These are phyloP conservation scores for Arothron firmamentum DNA, from an alignment of 2,113 vertebrate species.

Conservation along the genomic window DNA sequence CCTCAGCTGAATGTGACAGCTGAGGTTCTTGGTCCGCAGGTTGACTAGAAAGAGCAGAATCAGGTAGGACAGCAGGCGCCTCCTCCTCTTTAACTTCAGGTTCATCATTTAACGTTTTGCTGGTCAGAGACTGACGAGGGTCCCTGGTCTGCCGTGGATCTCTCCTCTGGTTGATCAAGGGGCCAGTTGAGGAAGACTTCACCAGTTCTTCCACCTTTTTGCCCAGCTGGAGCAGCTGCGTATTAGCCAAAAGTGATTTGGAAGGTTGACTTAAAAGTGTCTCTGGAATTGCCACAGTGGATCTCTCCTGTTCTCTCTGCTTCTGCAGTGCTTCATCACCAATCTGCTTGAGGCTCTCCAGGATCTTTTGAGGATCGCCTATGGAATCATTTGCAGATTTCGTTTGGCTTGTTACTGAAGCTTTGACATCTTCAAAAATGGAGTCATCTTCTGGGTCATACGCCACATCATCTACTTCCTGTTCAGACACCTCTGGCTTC, in stretches of 20 bases:
- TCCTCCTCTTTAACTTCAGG: slow-evolving; percentile 53
- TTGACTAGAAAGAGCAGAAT: slow-evolving; percentile 18
- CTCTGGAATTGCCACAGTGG: slow-evolving; percentile 79
- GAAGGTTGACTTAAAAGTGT: slow-evolving; percentile 81
- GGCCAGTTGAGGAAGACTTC: slow-evolving; percentile 60
- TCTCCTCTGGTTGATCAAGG: slow-evolving; percentile 73
- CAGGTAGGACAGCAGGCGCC: slow-evolving; percentile 13
- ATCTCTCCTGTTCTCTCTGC: slow-evolving; percentile 80
- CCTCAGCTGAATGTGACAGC: slow-evolving; percentile 18
- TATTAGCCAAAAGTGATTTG: slow-evolving; percentile 75
- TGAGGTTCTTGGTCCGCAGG: slow-evolving; percentile 27
- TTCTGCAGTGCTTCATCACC: slow-evolving; percentile 84
- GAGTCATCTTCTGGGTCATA: slow-evolving; percentile 98
- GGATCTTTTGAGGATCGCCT: slow-evolving; percentile 82
- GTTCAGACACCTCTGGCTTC: slow-evolving; percentile 38
- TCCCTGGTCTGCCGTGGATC: slow-evolving; percentile 87
- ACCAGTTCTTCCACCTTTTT: slow-evolving; percentile 75
- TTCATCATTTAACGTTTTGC: slow-evolving; percentile 67
- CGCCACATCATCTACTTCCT: slow-evolving; percentile 83
- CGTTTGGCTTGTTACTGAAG: slow-evolving; percentile 74
- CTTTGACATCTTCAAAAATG: slow-evolving; percentile 89
- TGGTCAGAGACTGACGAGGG: slow-evolving; percentile 75
- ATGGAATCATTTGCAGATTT: slow-evolving; percentile 49
- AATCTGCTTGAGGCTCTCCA: slow-evolving; percentile 86
- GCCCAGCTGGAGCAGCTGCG: slow-evolving; percentile 79